Base-by-base conservation (phyloP, 2,888 invertebrate species). In the Polymixis lichenea region DNA sequence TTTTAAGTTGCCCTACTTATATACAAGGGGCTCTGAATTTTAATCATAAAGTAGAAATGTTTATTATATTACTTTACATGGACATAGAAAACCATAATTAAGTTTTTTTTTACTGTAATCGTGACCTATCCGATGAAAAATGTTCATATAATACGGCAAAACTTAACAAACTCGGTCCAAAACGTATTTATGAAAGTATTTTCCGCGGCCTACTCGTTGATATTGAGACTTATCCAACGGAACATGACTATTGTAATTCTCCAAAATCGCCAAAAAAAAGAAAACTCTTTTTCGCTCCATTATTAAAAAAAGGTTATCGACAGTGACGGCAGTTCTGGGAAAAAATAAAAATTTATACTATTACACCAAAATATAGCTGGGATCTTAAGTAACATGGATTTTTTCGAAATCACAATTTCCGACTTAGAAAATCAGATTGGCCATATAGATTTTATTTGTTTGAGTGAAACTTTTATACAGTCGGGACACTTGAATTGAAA, bases 381-480 rank as follows among this genome's bases (percentile, higher is more conserved):
- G 5, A 53, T 53, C 5, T 53, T 53, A 53, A 53, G 22, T 53
- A 25, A 58, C 25, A 25, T 8, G 25, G 56, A 58, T 25, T 0
- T 58, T 17, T 58, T 58, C 8, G 25, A 58, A 17, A 25, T 58
- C 25, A 58, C 56, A 58, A 58, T 25, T 58, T 0, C 25, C 25
- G 25, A 58, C 56, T 58, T 58, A 0, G 56, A 2, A 58, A 58
- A 58, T 25, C 56, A 58, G 25, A 58, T 58, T 58, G 56, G 25
- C 11, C 4, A 17, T 58, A 25, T 58, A 25, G 56, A 58, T 53
- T 71, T 71, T 61, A 71, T 71, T 51, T 71, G 71, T 38, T 25
- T 62, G 17, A 62, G 53, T 53, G 71, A 71, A 62, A 62, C 62
- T 62, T 71, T 71, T 53, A 53, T 72, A 51, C 49, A 70, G 51